A percentile compares a stretch with the other conserved stretches of the same genome.
Conservation (phyloP, 2,797 vertebrate species). For the Chromobotia macracanthus region DNA sequence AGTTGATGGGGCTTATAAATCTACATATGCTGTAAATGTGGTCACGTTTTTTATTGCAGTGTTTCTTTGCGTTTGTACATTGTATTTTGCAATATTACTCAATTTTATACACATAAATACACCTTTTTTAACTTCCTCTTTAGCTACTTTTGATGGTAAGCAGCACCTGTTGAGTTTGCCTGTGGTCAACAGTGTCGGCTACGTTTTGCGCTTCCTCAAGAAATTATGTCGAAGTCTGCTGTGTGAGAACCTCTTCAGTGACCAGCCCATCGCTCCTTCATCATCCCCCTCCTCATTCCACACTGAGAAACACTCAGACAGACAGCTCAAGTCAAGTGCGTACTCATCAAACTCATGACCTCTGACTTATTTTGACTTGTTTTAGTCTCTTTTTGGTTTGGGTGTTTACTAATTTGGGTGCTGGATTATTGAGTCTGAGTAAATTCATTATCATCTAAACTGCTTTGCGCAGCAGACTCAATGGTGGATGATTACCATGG, state of each 20-base stretch:
- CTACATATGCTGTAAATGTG: too few species aligned
- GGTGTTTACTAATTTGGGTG: constrained; percentile 8
- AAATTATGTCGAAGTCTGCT: constrained; percentile 93
- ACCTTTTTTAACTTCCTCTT: constrained; percentile 42
- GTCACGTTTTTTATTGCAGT: too few species aligned
- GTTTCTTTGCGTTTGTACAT: too few species aligned
- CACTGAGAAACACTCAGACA: constrained; percentile 59
- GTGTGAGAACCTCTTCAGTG: constrained; percentile 96
- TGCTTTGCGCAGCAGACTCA: constrained; percentile 73
- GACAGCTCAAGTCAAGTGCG: constrained; percentile 60
- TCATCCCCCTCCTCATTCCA: constrained; percentile 55
- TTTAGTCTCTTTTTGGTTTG: not conserved
- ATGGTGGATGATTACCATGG: constrained; percentile 82
- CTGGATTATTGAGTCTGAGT: constrained; percentile 14
- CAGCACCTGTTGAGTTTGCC: constrained; percentile 92
- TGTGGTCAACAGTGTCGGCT: constrained; percentile 93
- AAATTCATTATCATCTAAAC: too few species aligned
- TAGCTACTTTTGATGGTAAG: constrained; percentile 94
- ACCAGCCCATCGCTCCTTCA: constrained; percentile 85
- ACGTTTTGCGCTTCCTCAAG: constrained; percentile 93
- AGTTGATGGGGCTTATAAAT: too few species aligned
- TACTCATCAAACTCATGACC: not conserved
- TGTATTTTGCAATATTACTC: too few species aligned
- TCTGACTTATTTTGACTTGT: not conserved
- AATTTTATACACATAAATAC: too few species aligned